A percentile compares a stretch with the other conserved stretches of the same genome.
phyloP scores from a whole-genome alignment of 1,140 invertebrate species.

The Drosophila seguyi region DNA sequence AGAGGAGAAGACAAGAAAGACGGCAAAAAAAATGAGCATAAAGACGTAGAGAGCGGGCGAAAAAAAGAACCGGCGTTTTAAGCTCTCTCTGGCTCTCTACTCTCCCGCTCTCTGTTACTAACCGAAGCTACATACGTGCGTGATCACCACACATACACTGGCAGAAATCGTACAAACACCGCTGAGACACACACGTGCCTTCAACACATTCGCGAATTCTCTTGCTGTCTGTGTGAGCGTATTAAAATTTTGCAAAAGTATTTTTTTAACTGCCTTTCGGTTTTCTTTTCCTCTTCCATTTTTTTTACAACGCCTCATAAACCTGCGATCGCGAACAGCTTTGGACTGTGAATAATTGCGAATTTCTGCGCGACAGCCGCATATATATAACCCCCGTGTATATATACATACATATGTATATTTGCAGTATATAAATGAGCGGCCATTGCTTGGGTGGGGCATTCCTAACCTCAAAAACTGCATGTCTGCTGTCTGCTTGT shows the following conservation, averaged over 20 bases:
- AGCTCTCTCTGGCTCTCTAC: constrained; percentile 38
- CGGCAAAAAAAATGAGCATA: constrained; percentile 55
- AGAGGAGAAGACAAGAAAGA: constrained; percentile 42
- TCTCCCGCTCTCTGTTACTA: constrained; percentile 65
- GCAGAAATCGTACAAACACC: constrained; percentile 22
- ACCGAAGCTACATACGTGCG: constrained; percentile 69
- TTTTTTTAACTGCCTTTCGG: constrained; percentile 47
- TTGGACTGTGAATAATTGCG: constrained; percentile 79
- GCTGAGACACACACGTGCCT: constrained; percentile 79
- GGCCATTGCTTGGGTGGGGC: constrained; percentile 80
- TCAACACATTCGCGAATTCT: constrained; percentile 78
- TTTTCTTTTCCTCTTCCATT: constrained; percentile 29
- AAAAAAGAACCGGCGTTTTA: constrained; percentile 77
- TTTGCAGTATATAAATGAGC: constrained; percentile 56
- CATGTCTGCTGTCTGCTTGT: constrained; percentile 33
- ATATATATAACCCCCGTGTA: constrained; percentile 24
- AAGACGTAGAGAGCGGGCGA: constrained; percentile 24
- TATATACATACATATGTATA: constrained; percentile 29
- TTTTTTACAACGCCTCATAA: constrained; percentile 73
- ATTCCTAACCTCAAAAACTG: constrained; percentile 79
- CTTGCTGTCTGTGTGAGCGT: constrained; percentile 34
- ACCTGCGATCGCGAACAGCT: constrained; percentile 73
- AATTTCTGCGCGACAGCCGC: constrained; percentile 72
- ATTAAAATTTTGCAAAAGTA: constrained; percentile 75
- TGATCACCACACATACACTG: constrained; percentile 63